Conservation (phyloP, 2,797 vertebrate genomes). For the Alcedo atthis region DNA sequence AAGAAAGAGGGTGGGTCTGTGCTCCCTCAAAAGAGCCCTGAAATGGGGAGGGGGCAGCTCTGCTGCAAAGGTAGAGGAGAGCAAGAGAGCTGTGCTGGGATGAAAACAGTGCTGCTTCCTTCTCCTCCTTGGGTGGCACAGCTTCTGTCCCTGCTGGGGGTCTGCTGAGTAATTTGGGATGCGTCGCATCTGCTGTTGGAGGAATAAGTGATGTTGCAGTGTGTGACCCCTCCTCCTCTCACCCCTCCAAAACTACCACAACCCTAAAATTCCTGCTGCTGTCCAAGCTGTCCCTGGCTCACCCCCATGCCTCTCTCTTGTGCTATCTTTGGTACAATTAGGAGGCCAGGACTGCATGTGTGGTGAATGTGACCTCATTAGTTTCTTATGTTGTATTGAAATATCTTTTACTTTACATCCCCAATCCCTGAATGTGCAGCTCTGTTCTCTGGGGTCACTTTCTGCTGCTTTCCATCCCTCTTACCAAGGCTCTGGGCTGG, state of each 20-base stretch:
- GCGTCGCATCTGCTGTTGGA: background rate
- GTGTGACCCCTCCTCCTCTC: background rate
- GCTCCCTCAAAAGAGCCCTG: fast-evolving
- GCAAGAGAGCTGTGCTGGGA: background rate
- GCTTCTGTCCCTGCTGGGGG: background rate
- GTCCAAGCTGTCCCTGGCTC: background rate
- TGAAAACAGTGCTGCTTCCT: background rate
- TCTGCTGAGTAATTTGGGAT: background rate
- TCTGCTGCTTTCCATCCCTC: background rate
- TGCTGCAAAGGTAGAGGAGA: background rate
- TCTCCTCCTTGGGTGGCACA: background rate
- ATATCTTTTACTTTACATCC: conserved; percentile 57
- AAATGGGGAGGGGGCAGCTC: background rate
- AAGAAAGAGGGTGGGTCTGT: background rate
- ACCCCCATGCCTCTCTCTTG: background rate
- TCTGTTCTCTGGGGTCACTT: background rate
- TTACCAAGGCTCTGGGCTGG: background rate
- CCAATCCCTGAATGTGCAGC: background rate
- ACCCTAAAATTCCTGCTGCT: background rate
- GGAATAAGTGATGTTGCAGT: background rate
- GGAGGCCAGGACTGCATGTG: conserved; percentile 18
- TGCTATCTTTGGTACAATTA: conserved; percentile 55
- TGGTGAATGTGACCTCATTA: conserved; percentile 64
- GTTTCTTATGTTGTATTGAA: conserved; percentile 23
- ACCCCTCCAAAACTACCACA: background rate